A percentile compares a stretch with the other conserved stretches of the same genome.
phyloP scores from a whole-genome alignment of 1,140 invertebrate species.

The Camponotus pennsylvanicus region DNA sequence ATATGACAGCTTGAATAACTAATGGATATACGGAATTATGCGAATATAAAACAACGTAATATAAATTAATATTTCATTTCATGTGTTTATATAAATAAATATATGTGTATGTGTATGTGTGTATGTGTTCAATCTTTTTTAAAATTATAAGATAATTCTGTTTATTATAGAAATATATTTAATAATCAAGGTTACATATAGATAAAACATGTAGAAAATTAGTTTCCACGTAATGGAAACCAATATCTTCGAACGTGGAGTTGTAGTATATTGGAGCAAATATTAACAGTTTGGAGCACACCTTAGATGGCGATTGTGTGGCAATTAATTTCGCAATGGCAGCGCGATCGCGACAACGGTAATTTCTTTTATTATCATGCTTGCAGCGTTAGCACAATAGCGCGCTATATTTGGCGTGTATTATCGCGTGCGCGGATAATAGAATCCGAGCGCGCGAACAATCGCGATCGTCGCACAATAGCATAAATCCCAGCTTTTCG shows the following conservation, averaged over 20 bases:
- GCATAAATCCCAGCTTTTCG: constrained; percentile 60
- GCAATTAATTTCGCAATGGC: constrained; percentile 54
- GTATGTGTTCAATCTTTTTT: background rate
- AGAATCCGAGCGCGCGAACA: constrained; percentile 48
- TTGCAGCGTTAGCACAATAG: constrained; percentile 44
- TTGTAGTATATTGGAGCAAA: constrained; percentile 5
- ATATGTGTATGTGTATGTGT: no score
- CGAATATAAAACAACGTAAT: background rate
- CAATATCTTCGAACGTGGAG: background rate
- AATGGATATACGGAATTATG: background rate
- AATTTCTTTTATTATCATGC: constrained; percentile 60
- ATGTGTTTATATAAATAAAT: background rate
- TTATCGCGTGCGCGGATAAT: constrained; percentile 61
- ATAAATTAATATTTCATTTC: background rate
- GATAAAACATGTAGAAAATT: background rate
- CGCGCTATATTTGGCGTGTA: constrained; percentile 47
- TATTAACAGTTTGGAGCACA: constrained; percentile 24
- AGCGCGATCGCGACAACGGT: constrained; percentile 45
- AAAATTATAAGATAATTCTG: background rate
- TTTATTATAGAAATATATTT: background rate
- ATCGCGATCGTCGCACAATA: constrained; percentile 38
- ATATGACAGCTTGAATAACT: background rate
- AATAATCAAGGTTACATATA: background rate
- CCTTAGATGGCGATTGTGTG: constrained; percentile 16
- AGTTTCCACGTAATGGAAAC: background rate